Conservation (phyloP, 2,888 invertebrate genomes). For the Liopterus haemorrhoidalis region DNA sequence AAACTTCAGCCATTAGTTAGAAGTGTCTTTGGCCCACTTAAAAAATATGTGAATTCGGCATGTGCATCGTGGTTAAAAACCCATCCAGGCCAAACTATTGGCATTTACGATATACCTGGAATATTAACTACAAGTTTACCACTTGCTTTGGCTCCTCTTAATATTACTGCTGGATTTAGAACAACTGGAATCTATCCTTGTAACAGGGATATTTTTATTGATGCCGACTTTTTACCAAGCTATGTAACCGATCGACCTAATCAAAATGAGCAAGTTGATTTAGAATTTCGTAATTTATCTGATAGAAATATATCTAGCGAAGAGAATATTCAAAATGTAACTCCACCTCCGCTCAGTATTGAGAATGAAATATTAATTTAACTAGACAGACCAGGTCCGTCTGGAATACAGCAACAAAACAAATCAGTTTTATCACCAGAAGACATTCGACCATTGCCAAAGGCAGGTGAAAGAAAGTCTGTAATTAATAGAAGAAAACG, state of each 20-base stretch:
- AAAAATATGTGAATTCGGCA: slow-evolving; percentile 24
- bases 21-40: slow-evolving; percentile 27
- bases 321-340: too few relatives aligned
- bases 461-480: too few relatives aligned
- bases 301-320: too few relatives aligned
- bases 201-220: slow-evolving; percentile 13
- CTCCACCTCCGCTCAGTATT: too few relatives aligned
- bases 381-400: too few relatives aligned
- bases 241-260: slow-evolving; percentile 14
- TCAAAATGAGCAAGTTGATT: too few relatives aligned
- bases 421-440: too few relatives aligned
- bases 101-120: slow-evolving; percentile 25
- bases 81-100: slow-evolving; percentile 27
- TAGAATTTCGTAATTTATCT: too few relatives aligned
- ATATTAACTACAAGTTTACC: slow-evolving; percentile 18
- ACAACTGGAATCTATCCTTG: slow-evolving; percentile 9
- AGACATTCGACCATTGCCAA: too few relatives aligned
- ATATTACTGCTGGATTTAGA: slow-evolving; percentile 20
- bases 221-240: slow-evolving; percentile 11
- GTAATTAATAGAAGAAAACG: too few relatives aligned
- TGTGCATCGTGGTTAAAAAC: slow-evolving; percentile 27
- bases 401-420: too few relatives aligned
- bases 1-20: slow-evolving; percentile 29
- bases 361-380: too few relatives aligned
- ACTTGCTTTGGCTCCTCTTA: slow-evolving; percentile 12